These are phyloP conservation scores for Atethmia centrago DNA, from an alignment of 2,888 invertebrate species.

Conservation along the genomic window DNA sequence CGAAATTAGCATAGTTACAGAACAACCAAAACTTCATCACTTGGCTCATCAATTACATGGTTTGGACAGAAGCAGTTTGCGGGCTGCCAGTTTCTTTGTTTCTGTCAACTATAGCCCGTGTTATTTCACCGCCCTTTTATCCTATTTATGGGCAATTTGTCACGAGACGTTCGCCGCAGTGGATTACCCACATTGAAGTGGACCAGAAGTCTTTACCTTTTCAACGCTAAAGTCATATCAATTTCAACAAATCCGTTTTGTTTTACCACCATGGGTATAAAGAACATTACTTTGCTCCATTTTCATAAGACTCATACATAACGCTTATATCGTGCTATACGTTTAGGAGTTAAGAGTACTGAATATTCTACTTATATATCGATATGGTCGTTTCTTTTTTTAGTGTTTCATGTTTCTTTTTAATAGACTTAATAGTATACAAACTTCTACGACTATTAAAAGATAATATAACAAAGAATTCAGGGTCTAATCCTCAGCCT, in stretches of 20 bases:
- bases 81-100: constrained; percentile 75
- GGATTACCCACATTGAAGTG: constrained; percentile 66
- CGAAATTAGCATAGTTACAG: constrained; percentile 49
- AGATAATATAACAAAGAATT: constrained; percentile 36
- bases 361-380: constrained; percentile 25
- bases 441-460: constrained; percentile 33
- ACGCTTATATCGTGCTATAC: constrained; percentile 31
- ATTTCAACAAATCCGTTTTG: constrained; percentile 41
- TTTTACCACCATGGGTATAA: constrained; percentile 32
- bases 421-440: constrained; percentile 6
- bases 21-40: constrained; percentile 39
- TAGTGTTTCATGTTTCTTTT: constrained; percentile 5
- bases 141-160: constrained; percentile 79
- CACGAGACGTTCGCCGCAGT: constrained; percentile 69
- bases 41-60: constrained; percentile 55
- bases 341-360: constrained; percentile 15
- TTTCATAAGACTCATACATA: constrained; percentile 43
- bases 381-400: constrained; percentile 6
- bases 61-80: constrained; percentile 64
- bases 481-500: constrained; percentile 25
- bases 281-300: constrained; percentile 29
- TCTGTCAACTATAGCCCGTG: constrained; percentile 72
- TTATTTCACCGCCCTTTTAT: constrained; percentile 72
- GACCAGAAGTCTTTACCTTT: constrained; percentile 59
- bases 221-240: constrained; percentile 46